These are phyloP conservation scores for Bucco capensis DNA, from an alignment of 2,113 vertebrate species.

Conservation along the genomic window DNA sequence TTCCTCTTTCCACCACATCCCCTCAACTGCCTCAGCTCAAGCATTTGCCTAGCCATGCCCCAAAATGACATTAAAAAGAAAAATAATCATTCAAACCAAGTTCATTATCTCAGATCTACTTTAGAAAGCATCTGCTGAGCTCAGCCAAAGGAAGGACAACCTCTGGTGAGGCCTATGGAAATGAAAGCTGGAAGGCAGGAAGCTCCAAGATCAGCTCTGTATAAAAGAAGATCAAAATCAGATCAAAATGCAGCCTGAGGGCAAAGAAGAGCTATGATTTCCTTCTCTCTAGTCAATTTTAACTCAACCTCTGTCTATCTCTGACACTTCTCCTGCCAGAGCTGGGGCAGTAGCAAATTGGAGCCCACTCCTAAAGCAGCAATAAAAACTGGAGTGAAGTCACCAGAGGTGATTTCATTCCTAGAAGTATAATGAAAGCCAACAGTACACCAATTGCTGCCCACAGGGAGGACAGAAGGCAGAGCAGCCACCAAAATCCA, in stretches of 20 bases:
- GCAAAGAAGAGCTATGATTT: neutral
- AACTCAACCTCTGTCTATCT: neutral
- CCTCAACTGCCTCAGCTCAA: neutral
- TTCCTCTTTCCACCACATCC: neutral
- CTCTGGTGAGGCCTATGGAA: neutral
- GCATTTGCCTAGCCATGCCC: neutral
- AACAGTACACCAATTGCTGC: neutral
- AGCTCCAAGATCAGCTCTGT: neutral
- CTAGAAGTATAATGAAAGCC: constrained; percentile 28
- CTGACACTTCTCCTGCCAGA: neutral
- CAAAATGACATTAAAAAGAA: neutral
- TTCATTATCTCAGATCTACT: neutral
- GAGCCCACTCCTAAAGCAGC: neutral
- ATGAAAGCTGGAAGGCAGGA: constrained; percentile 3
- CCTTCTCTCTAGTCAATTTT: neutral
- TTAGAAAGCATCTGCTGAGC: neutral
- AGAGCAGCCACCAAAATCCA: neutral
- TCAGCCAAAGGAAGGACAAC: neutral
- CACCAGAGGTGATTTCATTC: constrained; percentile 15
- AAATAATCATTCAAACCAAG: neutral
- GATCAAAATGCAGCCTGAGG: constrained; percentile 1
- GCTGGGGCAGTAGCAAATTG: neutral
- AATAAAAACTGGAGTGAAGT: constrained; percentile 15
- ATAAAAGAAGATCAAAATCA: neutral
- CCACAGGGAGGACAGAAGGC: neutral